A percentile compares a stretch with the other conserved stretches of the same genome.
phyloP scores from a whole-genome alignment of 2,113 vertebrate genomes.

The Dromiciops gliroides region DNA sequence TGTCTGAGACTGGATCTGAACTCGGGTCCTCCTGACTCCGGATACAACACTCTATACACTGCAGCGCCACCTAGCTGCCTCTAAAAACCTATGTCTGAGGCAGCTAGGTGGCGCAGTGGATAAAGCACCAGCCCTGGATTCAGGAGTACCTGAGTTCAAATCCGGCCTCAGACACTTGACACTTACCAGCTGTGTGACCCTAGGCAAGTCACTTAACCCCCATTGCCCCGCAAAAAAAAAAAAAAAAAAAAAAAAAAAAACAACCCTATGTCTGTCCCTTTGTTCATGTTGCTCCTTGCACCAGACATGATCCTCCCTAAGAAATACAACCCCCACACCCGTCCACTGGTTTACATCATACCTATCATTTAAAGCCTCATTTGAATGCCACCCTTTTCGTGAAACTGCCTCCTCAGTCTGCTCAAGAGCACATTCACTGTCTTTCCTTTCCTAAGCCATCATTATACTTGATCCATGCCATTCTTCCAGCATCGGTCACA shows the following conservation, averaged over 20 bases:
- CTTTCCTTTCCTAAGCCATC: not conserved
- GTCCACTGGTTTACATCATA: not conserved
- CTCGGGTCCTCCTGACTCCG: not conserved
- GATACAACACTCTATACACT: not conserved
- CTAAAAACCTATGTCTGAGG: conserved; percentile 24
- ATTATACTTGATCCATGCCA: not conserved
- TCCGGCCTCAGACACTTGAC: too few relatives aligned
- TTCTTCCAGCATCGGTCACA: not conserved
- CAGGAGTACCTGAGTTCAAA: too few relatives aligned
- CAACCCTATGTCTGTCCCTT: conserved; percentile 44
- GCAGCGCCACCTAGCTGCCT: not conserved
- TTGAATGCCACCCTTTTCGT: not conserved
- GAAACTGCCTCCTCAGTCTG: not conserved
- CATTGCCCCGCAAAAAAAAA: too few relatives aligned
- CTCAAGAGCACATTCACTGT: not conserved
- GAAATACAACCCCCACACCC: not conserved
- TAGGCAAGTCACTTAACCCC: too few relatives aligned
- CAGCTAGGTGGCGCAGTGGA: too few relatives aligned
- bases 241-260: too few relatives aligned
- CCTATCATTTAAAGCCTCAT: not conserved
- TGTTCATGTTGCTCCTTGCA: not conserved
- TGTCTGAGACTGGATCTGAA: not conserved
- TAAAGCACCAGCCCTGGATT: too few relatives aligned
- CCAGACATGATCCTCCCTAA: not conserved
- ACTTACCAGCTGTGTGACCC: too few relatives aligned